phyloP scores from a whole-genome alignment of 2,113 vertebrate species.

The Myrmecophaga tridactyla region DNA sequence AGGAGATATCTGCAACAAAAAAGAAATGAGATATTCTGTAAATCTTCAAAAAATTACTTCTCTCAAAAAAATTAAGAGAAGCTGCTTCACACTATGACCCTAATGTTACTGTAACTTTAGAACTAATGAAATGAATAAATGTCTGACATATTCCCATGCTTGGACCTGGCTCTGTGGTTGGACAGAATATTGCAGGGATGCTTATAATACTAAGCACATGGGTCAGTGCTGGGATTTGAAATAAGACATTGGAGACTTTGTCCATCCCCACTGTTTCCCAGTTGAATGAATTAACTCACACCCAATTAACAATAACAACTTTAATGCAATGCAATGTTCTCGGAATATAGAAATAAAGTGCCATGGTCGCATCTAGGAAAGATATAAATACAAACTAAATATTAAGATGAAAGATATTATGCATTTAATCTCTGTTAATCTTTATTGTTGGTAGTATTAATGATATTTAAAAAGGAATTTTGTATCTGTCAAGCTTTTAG shows the following conservation, averaged over 20 bases:
- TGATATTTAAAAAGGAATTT: not conserved
- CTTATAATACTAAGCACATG: not conserved
- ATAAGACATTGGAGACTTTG: not conserved
- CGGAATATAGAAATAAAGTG: not conserved
- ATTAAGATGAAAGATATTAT: not conserved
- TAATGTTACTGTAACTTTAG: not conserved
- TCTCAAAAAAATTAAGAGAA: not conserved
- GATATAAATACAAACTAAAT: not conserved
- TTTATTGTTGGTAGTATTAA: not conserved
- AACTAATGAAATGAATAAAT: not conserved
- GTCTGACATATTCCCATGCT: not conserved
- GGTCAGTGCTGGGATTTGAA: not conserved
- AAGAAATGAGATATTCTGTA: constrained; percentile 60
- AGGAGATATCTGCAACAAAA: constrained; percentile 5
- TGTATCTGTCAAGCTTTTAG: not conserved
- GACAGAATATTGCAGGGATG: not conserved
- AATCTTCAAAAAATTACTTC: no score
- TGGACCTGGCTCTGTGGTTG: not conserved
- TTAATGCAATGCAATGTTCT: not conserved
- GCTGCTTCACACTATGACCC: not conserved
- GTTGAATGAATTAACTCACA: not conserved
- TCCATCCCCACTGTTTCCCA: not conserved
- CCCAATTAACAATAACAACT: not conserved
- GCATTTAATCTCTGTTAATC: not conserved
- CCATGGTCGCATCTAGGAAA: not conserved